These are phyloP conservation scores for Theretra japonica DNA, from an alignment of 2,888 invertebrate species.

Conservation along the genomic window DNA sequence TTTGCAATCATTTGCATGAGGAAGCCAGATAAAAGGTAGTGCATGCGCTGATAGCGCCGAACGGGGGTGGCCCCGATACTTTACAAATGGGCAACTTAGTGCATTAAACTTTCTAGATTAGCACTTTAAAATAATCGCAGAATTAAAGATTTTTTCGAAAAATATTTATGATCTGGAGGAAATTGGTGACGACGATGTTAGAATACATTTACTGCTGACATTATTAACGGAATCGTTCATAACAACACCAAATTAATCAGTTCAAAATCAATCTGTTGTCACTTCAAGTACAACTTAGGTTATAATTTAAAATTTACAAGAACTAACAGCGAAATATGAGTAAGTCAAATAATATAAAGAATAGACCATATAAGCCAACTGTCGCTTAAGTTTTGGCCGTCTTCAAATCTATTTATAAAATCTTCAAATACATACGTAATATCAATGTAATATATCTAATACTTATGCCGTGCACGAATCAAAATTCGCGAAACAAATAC, in stretches of 20 bases:
- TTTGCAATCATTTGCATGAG: slow-evolving; percentile 78
- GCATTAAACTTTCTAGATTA: slow-evolving; percentile 51
- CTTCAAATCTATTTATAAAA: no score
- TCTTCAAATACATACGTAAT: no score
- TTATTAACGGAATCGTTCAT: no score
- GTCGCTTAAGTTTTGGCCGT: no score
- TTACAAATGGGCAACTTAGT: slow-evolving; percentile 39
- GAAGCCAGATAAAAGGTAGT: slow-evolving; percentile 66
- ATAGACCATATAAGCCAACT: no score
- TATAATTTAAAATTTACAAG: no score
- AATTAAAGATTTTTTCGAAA: background rate
- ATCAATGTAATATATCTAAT: no score
- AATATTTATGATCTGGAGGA: background rate
- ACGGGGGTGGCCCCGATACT: slow-evolving; percentile 59
- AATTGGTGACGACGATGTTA: background rate
- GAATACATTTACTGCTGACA: background rate
- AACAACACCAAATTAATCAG: no score
- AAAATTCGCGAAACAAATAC: background rate
- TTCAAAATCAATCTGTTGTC: no score
- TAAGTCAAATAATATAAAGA: no score
- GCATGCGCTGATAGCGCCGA: slow-evolving; percentile 55
- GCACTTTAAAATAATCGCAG: slow-evolving; percentile 34
- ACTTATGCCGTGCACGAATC: background rate
- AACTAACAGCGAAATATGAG: no score
- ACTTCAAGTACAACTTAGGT: no score